Evolutionary conservation across 2,113 vertebrate species (phyloP).

Genomic region (Emydocephalus ijimae): DNA sequence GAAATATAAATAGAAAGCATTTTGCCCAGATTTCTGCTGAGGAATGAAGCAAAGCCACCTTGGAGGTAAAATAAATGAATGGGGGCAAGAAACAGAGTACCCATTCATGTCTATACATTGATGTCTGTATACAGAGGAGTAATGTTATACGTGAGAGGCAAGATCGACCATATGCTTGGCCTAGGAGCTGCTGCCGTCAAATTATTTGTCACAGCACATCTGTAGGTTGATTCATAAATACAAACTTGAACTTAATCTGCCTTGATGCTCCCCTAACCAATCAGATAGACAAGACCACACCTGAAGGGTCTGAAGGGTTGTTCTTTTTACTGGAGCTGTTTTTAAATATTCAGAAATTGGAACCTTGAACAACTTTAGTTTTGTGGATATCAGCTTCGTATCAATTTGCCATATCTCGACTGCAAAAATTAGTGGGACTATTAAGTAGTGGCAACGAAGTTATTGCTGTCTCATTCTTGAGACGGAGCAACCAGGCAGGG

Average conservation of each 20-base stretch:
- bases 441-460: neutral
- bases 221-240: neutral
- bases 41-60: slow-evolving; percentile 17
- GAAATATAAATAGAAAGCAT: slow-evolving; percentile 32
- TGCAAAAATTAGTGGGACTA: neutral
- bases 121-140: neutral
- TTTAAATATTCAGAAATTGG: neutral
- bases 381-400: neutral
- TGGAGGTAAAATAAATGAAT: slow-evolving; percentile 25
- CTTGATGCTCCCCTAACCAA: neutral
- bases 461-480: neutral
- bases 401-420: neutral
- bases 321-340: neutral
- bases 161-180: neutral
- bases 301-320: neutral
- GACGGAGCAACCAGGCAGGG: neutral
- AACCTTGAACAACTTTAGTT: neutral
- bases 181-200: neutral
- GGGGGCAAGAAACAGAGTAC: slow-evolving; percentile 9
- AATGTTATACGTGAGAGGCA: neutral
- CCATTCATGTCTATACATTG: slow-evolving; percentile 16
- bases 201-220: neutral
- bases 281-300: neutral
- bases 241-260: neutral
- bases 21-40: slow-evolving; percentile 3